Base-by-base conservation (phyloP, 2,888 invertebrate species). In the Epsilonema sp. region DNA sequence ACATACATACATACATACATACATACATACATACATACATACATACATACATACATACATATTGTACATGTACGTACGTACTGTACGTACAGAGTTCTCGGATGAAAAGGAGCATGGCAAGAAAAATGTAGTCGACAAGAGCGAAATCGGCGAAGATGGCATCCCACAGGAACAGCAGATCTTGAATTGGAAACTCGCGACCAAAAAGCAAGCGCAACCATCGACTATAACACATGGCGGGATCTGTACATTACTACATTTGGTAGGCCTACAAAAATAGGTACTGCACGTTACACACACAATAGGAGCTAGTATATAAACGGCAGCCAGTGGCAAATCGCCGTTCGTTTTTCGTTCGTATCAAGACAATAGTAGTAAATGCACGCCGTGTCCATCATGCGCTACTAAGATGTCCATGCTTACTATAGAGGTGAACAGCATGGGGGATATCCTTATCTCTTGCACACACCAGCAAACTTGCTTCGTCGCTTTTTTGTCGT, bases 171-270 rank as follows among this genome's bases (percentile, higher is more conserved):
- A 76, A 74, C 1, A 84, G 72, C 42, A 83, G 67, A 58, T 83
- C 82, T 44, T 77, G 72, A 49, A 83, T 73, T 2, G 79, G 75
- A 66, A 83, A 83, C 67, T 84, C 84, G 2, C 84, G 73, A 0
- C 83, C 83, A 67, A 84, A 85, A 19, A 84, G 67, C 47, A 85
- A 67, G 3, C 83, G 74, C 26, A 84, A 68, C 84, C 84, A 84
- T 1, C 83, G 80, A 51, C 82, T 83, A 60, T 38, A 65, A 61
- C 37, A 51, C 8, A 31, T 16, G 16, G 8, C 8, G 8, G 8
- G 31, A 31, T 16, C 16, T 16, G 31, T 31, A 16, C 31, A 31
- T n/a, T n/a, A n/a, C n/a, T n/a, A n/a, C n/a, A n/a, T n/a, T n/a
- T n/a, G n/a, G n/a, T n/a, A n/a, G n/a, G n/a, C n/a, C n/a, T n/a